Conservation (phyloP, 1,140 invertebrate species). For the Chrysopa pallens region DNA sequence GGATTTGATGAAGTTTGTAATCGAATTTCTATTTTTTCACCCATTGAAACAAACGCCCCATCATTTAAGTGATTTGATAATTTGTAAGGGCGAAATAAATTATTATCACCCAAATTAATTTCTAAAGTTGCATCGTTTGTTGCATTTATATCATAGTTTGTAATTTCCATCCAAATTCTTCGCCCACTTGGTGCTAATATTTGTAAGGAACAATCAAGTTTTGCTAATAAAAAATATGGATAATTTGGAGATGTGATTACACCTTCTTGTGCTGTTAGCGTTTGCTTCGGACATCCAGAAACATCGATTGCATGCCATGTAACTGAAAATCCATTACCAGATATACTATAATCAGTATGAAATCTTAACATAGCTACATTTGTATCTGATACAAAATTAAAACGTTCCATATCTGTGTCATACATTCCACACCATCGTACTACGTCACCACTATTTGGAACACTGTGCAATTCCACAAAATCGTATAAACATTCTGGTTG, state of each 20-base stretch:
- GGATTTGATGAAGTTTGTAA: slow-evolving; percentile 35
- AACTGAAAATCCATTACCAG: slow-evolving; percentile 41
- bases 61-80: slow-evolving; percentile 28
- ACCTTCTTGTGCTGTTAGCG: slow-evolving; percentile 39
- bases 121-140: slow-evolving; percentile 20
- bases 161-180: slow-evolving; percentile 44
- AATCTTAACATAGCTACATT: slow-evolving; percentile 42
- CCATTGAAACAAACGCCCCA: slow-evolving; percentile 37
- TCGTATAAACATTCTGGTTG: slow-evolving; percentile 63
- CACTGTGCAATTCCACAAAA: slow-evolving; percentile 34
- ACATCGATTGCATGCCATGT: slow-evolving; percentile 48
- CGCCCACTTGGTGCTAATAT: slow-evolving; percentile 41
- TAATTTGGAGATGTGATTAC: slow-evolving; percentile 42
- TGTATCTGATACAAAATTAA: slow-evolving; percentile 36
- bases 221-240: slow-evolving; percentile 41
- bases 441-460: slow-evolving; percentile 3
- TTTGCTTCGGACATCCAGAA: slow-evolving; percentile 40
- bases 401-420: slow-evolving; percentile 30
- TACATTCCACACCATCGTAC: slow-evolving; percentile 35
- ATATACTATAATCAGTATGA: slow-evolving; percentile 49
- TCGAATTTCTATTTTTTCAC: slow-evolving; percentile 32
- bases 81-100: slow-evolving; percentile 29
- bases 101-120: slow-evolving; percentile 28
- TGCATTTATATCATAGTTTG: slow-evolving; percentile 32
- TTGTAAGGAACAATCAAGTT: slow-evolving; percentile 44